A percentile compares a stretch with the other conserved stretches of the same genome.
These are phyloP conservation scores for Ophion ventricosus DNA, from an alignment of 2,888 invertebrate species.

Conservation along the genomic window DNA sequence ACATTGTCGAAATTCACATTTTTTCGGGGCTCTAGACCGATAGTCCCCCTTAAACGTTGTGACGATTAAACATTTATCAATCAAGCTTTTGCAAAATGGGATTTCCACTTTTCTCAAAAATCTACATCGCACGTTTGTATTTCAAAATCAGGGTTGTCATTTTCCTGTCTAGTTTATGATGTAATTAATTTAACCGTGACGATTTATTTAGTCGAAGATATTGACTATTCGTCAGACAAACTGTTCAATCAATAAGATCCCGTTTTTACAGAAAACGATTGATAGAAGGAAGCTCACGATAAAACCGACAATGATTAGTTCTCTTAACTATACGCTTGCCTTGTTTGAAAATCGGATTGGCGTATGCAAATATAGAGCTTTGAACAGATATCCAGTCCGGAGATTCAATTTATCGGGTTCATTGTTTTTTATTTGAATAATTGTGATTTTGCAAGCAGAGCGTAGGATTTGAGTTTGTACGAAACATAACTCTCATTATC, in stretches of 20 bases:
- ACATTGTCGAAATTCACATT: too few relatives aligned
- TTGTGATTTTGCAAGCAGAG: background rate
- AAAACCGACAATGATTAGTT: background rate
- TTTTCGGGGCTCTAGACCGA: too few relatives aligned
- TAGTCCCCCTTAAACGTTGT: too few relatives aligned
- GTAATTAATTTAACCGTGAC: background rate
- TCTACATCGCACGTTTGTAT: too few relatives aligned
- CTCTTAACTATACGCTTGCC: background rate
- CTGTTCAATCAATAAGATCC: background rate
- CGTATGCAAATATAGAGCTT: constrained; percentile 5
- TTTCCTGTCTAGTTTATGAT: too few relatives aligned
- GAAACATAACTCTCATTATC: background rate
- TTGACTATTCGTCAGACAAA: background rate
- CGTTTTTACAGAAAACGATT: background rate
- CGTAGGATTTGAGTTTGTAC: background rate
- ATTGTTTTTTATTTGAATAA: background rate
- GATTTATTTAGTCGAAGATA: background rate
- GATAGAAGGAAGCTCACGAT: background rate
- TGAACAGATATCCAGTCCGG: background rate
- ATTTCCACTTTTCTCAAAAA: too few relatives aligned
- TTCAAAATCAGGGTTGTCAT: too few relatives aligned
- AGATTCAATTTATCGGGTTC: background rate
- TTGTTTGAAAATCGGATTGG: background rate
- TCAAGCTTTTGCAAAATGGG: too few relatives aligned
- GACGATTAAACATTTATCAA: too few relatives aligned